Evolutionary conservation across 92 coral and sea anemone genomes (phyloP).

Genomic region (Epizoanthus ramosus): DNA sequence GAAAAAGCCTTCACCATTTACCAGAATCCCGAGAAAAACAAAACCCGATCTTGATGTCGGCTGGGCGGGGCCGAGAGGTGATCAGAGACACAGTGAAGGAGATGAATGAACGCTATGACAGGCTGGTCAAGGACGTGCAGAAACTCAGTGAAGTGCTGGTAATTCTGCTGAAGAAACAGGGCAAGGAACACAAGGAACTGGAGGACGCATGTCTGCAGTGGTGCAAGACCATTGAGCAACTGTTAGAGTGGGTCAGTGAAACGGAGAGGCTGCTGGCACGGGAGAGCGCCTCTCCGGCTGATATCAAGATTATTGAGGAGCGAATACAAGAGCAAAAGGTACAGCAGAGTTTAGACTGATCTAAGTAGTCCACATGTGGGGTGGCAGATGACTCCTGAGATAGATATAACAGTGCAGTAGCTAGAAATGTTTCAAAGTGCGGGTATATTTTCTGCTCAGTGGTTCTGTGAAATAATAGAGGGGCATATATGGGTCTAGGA

Average conservation of each 20-base stretch:
- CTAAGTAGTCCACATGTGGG: not conserved
- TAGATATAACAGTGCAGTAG: no score
- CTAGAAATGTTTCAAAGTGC: no score
- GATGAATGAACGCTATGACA: constrained; percentile 76
- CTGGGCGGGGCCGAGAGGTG: constrained; percentile 75
- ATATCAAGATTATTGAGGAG: constrained; percentile 82
- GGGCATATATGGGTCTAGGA: no score
- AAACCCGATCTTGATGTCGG: constrained; percentile 74
- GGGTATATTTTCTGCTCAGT: no score
- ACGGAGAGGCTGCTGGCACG: constrained; percentile 85
- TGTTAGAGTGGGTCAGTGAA: constrained; percentile 95
- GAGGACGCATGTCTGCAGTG: constrained; percentile 90
- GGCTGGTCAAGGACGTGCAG: constrained; percentile 76
- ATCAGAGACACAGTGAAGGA: constrained; percentile 70
- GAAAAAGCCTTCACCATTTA: constrained; percentile 76
- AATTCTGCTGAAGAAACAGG: constrained; percentile 70
- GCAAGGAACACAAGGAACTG: constrained; percentile 82
- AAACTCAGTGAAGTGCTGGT: constrained; percentile 70
- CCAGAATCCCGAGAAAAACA: constrained; percentile 81
- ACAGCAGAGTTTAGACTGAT: not conserved
- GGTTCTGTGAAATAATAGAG: no score
- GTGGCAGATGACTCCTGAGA: not conserved
- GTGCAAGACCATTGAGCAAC: constrained; percentile 92
- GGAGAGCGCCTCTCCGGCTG: constrained; percentile 91
- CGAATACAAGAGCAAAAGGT: constrained; percentile 93